phyloP scores from a whole-genome alignment of 2,888 invertebrate species.

The Yponomeuta cagnagella region DNA sequence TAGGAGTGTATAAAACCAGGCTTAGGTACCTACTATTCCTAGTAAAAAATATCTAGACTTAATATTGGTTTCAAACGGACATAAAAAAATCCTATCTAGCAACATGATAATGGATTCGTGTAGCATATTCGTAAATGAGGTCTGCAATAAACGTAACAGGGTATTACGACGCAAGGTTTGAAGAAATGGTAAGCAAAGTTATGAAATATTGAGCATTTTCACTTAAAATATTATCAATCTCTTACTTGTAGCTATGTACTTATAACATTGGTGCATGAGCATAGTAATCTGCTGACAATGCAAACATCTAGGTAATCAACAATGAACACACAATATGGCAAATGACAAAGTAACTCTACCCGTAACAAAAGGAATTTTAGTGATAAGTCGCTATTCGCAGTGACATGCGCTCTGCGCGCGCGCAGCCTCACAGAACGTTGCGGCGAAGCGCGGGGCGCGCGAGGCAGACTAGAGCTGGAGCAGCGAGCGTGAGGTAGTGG shows the following conservation, averaged over 20 bases:
- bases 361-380: conserved; percentile 51
- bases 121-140: not conserved
- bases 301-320: conserved; percentile 45
- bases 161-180: conserved; percentile 37
- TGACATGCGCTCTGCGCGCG: conserved; percentile 45
- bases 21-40: not conserved
- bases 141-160: conserved; percentile 32
- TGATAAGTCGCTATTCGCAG: conserved; percentile 54
- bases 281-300: conserved; percentile 41
- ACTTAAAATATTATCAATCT: conserved; percentile 50
- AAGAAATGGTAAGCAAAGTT: conserved; percentile 3
- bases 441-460: not conserved
- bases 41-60: not conserved
- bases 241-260: conserved; percentile 21
- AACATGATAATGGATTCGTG: not conserved
- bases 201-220: conserved; percentile 61
- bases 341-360: conserved; percentile 58
- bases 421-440: conserved; percentile 27
- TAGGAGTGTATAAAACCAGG: not conserved
- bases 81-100: not conserved
- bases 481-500: conserved; percentile 74
- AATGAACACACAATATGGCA: conserved; percentile 64
- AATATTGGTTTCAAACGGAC: not conserved
- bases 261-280: conserved; percentile 62
- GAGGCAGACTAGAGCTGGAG: conserved; percentile 60